Base-by-base conservation (phyloP, 2,113 vertebrate genomes). In the Spermophilus dauricus region DNA sequence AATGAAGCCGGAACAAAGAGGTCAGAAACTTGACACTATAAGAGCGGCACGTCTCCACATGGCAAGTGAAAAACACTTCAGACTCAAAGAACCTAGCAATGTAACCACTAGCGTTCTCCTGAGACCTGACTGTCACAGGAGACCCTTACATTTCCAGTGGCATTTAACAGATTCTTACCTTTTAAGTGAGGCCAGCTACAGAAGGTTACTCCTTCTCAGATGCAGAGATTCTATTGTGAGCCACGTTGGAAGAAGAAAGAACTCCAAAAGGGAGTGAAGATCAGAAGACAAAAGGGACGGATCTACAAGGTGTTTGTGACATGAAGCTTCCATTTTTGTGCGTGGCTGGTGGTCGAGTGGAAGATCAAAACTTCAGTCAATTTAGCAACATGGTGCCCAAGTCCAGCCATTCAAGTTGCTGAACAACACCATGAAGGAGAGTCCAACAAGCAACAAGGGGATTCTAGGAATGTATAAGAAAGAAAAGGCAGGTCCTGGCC, bases 1-100 rank as follows among this genome's bases (percentile, higher is more conserved):
- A 58, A 76, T 45, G 82, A 95, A 97, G 85, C n/a, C 73, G 81
- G 90, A 95, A 94, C 93, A 97, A 98, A 96, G 95, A 82, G 91
- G 53, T 89, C 86, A 84, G 97, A 97, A 97, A 97, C 18, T 67
- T 0, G 61, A 97, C 73, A 86, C 81, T 24, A 1, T 34, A 69
- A 87, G 86, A 85, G 84, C 37, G 53, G 86, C 83, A 87, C 89
- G 97, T 97, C 97, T 96, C 96, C 88, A 76, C 11, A 30, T 53
- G 51, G 32, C 75, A 84, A 84, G 86, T 83, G 94, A 97, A 97
- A 97, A 94, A 95, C 97, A 76, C 45, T 76, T 65, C 84, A 20
- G 78, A 69, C 75, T 96, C 76, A 96, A 89, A 97, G 67, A 86
- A 89, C 48, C 89, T 63, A 63, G 94, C 67, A 67, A 51, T 89